Evolutionary conservation across 2,888 invertebrate genomes (phyloP).

Genomic region (Eupithecia pulchellata): DNA sequence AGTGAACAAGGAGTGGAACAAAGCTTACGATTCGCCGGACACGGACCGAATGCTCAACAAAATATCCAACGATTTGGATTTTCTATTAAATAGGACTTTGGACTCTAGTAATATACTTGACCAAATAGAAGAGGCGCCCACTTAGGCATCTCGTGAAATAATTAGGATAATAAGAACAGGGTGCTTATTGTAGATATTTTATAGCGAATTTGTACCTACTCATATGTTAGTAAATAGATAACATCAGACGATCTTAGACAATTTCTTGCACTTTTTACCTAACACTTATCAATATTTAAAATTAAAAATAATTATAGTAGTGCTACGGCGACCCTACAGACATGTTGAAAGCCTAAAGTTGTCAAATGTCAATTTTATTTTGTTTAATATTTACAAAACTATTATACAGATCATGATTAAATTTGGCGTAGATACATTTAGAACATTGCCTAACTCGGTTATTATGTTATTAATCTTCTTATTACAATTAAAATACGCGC

Average conservation of each 20-base stretch:
- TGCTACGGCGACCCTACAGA: conserved; percentile 21
- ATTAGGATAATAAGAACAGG: conserved; percentile 63
- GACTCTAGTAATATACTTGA: conserved; percentile 61
- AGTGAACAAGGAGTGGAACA: conserved; percentile 73
- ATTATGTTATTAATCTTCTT: too few relatives aligned
- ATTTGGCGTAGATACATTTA: too few relatives aligned
- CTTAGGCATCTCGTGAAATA: conserved; percentile 55
- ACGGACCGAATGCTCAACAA: conserved; percentile 90
- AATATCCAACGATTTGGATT: conserved; percentile 93
- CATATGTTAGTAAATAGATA: conserved; percentile 29
- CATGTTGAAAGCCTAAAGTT: too few relatives aligned
- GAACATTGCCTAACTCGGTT: too few relatives aligned
- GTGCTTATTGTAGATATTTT: conserved; percentile 40
- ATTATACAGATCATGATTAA: too few relatives aligned
- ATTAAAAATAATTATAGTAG: neutral
- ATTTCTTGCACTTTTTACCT: conserved; percentile 19
- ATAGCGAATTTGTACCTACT: conserved; percentile 41
- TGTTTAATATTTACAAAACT: too few relatives aligned
- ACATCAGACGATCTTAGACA: neutral
- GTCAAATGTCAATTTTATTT: too few relatives aligned
- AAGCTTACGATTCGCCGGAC: conserved; percentile 70
- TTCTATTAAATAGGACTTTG: conserved; percentile 89
- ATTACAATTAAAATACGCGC: too few relatives aligned
- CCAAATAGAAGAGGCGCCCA: conserved; percentile 74
- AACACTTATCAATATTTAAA: conserved; percentile 17